A percentile compares a stretch with the other conserved stretches of the same genome.
These are phyloP conservation scores for Drosophila mimetica DNA, from an alignment of 2,888 invertebrate genomes.

Conservation along the genomic window DNA sequence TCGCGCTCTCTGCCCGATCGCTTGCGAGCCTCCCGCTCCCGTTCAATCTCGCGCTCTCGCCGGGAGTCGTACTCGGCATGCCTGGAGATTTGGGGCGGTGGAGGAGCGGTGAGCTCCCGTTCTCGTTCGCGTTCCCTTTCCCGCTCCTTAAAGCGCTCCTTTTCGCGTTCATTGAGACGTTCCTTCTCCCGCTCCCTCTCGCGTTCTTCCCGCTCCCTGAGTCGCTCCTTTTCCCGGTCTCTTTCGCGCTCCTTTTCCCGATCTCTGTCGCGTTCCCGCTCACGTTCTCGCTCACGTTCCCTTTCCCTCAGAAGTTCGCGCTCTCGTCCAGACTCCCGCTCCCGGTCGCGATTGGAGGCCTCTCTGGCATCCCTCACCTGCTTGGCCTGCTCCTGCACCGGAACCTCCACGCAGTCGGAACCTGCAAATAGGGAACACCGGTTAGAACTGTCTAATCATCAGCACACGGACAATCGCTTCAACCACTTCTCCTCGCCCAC, in stretches of 20 bases:
- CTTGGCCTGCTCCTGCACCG: constrained; percentile 69
- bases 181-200: constrained; percentile 18
- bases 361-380: constrained; percentile 9
- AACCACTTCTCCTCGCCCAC: constrained; percentile 38
- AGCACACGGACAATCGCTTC: constrained; percentile 19
- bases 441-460: constrained; percentile 30
- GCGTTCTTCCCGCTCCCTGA: constrained; percentile 24
- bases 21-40: constrained; percentile 51
- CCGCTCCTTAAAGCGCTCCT: constrained; percentile 29
- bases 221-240: constrained; percentile 34
- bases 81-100: constrained; percentile 77
- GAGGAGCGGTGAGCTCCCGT: constrained; percentile 67
- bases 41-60: constrained; percentile 49
- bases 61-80: constrained; percentile 70
- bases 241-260: constrained; percentile 33
- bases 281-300: constrained; percentile 45
- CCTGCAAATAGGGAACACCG: constrained; percentile 72
- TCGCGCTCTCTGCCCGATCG: constrained; percentile 54
- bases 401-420: constrained; percentile 84
- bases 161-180: constrained; percentile 11
- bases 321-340: constrained; percentile 44
- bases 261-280: constrained; percentile 37
- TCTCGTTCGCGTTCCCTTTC: constrained; percentile 45
- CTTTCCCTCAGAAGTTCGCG: constrained; percentile 35
- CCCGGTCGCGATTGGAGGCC: constrained; percentile 28